These are phyloP conservation scores for Columba livia DNA, from an alignment of 2,113 vertebrate species.

Conservation along the genomic window DNA sequence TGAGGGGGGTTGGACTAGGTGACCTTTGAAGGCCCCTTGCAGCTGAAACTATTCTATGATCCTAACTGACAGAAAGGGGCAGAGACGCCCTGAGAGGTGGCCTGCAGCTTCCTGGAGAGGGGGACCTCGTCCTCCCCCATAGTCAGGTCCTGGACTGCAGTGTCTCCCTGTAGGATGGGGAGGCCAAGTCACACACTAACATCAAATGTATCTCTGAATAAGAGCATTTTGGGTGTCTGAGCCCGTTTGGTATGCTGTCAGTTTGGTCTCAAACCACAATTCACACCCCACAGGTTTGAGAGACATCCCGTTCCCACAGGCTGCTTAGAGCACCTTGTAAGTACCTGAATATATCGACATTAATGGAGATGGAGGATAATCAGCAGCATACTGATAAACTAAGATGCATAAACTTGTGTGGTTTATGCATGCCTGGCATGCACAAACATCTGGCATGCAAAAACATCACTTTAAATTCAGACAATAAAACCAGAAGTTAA, in stretches of 20 bases:
- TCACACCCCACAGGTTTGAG: fast-evolving
- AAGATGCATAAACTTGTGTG: background rate
- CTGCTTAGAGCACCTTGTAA: background rate
- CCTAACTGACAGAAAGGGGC: background rate
- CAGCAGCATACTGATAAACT: background rate
- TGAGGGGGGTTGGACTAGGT: no score
- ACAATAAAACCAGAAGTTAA: background rate
- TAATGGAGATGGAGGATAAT: background rate
- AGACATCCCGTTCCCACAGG: background rate
- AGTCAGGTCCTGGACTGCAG: fast-evolving
- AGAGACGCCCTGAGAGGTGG: background rate
- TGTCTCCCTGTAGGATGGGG: background rate
- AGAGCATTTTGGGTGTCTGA: background rate
- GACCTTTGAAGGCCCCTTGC: no score
- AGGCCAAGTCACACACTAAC: background rate
- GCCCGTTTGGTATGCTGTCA: background rate
- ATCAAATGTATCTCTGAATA: background rate
- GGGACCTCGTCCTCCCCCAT: fast-evolving
- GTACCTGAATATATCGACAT: background rate
- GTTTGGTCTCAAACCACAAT: background rate
- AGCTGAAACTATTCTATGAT: no score
- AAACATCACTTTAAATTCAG: background rate
- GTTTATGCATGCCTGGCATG: background rate
- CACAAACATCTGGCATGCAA: background rate
- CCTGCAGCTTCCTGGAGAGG: background rate